Base-by-base conservation (phyloP, 2,113 vertebrate species). In the Syrrhaptes paradoxus region DNA sequence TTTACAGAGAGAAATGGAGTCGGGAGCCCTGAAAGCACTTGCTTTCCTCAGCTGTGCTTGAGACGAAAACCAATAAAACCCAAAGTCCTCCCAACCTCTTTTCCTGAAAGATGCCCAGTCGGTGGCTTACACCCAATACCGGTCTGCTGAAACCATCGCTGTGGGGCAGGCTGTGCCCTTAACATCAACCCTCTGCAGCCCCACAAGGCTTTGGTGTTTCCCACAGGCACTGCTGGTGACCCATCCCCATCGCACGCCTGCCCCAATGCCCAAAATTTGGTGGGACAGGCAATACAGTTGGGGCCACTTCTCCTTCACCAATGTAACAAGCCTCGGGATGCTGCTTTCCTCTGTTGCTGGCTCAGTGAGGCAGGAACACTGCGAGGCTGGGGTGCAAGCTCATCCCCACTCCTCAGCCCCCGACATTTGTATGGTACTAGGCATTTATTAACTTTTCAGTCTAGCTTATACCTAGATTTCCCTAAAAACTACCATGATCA, bases 101-200 rank as follows among this genome's bases (percentile, higher is more conserved):
- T 55, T 67, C 52, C 58, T 71, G 43, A 63, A 86, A 78, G 57
- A 65, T 54, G 36, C 20, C 51, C 43, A 10, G 41, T 68, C 3
- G 3, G 28, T 58, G 32, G 41, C 54, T 93, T 70, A 87, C 79
- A 74, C 29, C 31, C 32, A 32, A 59, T 3, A 41, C 58, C 1
- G 4, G 28, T 57, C 54, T 61, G 55, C 32, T 0, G 0, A 67
- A 83, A 88, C 36, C 34, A 75, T 8, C 1, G 1, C 48, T 2
- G 2, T 0, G 1, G 31, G 67, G 26, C 25, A 75, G 43, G 24
- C 25, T 0, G 0, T 41, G 61, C 26, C 48, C 4, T 7, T 31
- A 65, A 58, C 2, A 21, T 21, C 80, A 72, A 18, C 32, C 32
- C 76, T 58, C 57, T 0, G 4, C 45, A 87, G 26, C 63, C 36